Base-by-base conservation (phyloP, 2,888 invertebrate species). In the Esperia sulphurella region DNA sequence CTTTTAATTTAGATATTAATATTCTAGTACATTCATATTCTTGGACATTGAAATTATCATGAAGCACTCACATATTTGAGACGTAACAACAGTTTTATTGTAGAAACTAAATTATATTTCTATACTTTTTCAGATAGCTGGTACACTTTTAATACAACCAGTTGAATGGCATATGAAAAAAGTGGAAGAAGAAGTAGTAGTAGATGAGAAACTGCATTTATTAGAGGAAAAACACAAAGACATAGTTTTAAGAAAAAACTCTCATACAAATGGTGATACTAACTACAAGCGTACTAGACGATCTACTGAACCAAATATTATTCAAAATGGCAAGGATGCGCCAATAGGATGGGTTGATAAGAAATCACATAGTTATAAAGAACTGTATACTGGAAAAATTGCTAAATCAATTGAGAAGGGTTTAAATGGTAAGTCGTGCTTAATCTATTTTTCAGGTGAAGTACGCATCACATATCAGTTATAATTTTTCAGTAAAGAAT, bases 141-240 rank as follows among this genome's bases (percentile, higher is more conserved):
- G 92, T 1, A 91, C 91, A 0, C 61, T 90, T 46, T 67, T 92
- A 2, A 87, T 93, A 39, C 91, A 92, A 54, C 93, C 93, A 0
- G 90, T 93, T 0, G 71, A 91, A 68, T 81, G 90, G 84, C 92
- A 92, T 52, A 71, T 91, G 83, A 84, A 89, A 52, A 68, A 75
- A 67, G 58, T 88, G 0, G 83, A 80, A 66, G 79, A 78, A 61
- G 77, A 79, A 53, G 73, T 86, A 7, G 58, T 65, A 44, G 55
- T 83, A 59, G 83, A 88, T 53, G 87, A 89, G 65, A 83, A 72
- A 47, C 59, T 79, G 45, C 67, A 75, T 41, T 61, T 88, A 45
- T 61, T 89, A 43, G 70, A 79, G 46, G 69, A 76, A 3, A 83
- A 78, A 50, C 69, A 77, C 45, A 75, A 76, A 52, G 63, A 75